phyloP scores from a whole-genome alignment of 1,140 invertebrate genomes.

The Cyphomyrmex costatus region DNA sequence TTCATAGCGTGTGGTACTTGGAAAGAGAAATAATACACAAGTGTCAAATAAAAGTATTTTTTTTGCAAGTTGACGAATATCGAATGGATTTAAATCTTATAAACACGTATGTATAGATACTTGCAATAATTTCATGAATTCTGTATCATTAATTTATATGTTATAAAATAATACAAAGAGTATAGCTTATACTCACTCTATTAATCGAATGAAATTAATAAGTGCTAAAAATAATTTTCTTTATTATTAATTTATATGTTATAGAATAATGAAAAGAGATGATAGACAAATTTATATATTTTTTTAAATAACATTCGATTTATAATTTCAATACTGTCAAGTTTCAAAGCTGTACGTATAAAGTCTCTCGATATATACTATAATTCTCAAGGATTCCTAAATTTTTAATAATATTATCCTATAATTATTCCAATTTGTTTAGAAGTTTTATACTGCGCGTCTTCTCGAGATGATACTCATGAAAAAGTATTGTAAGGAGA shows the following conservation, averaged over 20 bases:
- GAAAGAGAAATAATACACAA: conserved; percentile 29
- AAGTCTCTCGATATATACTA: neutral
- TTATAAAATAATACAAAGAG: neutral
- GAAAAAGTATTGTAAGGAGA: conserved; percentile 6
- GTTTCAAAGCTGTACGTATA: neutral
- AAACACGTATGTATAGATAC: neutral
- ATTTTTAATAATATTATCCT: neutral
- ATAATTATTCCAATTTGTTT: conserved; percentile 10
- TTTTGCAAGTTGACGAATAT: conserved; percentile 5
- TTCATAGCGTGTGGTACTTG: conserved; percentile 16
- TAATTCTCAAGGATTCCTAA: neutral
- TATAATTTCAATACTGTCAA: neutral
- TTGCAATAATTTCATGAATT: neutral
- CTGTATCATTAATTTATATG: neutral
- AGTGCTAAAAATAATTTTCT: no score
- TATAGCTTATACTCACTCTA: neutral
- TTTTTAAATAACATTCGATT: neutral
- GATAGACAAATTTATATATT: no score
- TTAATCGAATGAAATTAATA: no score
- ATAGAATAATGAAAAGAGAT: no score
- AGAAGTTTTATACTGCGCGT: neutral
- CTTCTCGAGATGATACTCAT: neutral
- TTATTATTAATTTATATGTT: no score
- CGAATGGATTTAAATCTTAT: neutral
- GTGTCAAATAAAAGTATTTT: conserved; percentile 41